Evolutionary conservation across 2,888 invertebrate genomes (phyloP), one percentile per base, ranked within the genome.

Genomic region (Tipula unca): DNA sequence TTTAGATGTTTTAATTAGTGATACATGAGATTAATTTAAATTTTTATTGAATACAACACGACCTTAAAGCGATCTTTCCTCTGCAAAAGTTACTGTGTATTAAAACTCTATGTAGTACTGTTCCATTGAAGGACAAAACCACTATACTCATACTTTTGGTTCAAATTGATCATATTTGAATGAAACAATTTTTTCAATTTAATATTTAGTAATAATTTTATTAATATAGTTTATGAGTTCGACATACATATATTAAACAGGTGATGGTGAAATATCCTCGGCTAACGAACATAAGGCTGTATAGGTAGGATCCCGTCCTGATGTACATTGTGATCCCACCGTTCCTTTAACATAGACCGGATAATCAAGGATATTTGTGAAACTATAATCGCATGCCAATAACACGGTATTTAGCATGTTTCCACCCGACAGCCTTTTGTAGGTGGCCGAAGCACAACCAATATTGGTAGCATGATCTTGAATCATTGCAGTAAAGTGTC

Each of bases 401-500:
- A 84, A 54, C 29, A 82, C 32, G 6, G 29, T 2, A 35, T 82
- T 82, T 10, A 1, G 13, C 29, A 5, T 29, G n/a, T n/a, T n/a
- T n/a, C n/a, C n/a, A n/a, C 69, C 69, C 1, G 25, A 69, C 0
- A 69, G 3, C 8, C 25, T 20, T 69, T 69, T 69, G 8, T 83
- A 83, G 32, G 83, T 83, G 6, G 83, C 29, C 0, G 29, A 1
- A 32, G 32, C 87, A 84, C 87, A 87, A 48, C 87, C 87, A 39
- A 87, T 54, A 14, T 86, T 29, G 83, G 48, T 82, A 1, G 83
- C 54, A 10, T 85, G 84, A 82, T 86, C 86, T 54, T 54, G 29
- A 0, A 86, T 86, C 25, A 87, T 83, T 42, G 82, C 85, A 10
- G 86, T 86, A n/a, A 86, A 86, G 20, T 87, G 87, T 20, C 86